phyloP scores from a whole-genome alignment of 1,140 invertebrate genomes.

The Apis florea region DNA sequence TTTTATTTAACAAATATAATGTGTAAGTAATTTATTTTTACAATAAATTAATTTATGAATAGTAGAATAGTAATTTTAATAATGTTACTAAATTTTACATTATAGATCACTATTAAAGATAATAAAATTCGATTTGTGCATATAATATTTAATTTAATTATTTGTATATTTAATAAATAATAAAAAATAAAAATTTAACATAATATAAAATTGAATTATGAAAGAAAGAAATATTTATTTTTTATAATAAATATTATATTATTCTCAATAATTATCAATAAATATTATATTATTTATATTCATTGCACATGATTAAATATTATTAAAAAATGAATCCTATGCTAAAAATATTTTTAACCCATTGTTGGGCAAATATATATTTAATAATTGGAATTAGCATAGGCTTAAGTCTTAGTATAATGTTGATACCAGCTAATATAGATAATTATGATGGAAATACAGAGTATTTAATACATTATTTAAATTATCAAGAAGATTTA shows the following conservation, averaged over 20 bases:
- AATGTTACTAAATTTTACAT: not conserved
- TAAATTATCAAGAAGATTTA: slow-evolving; percentile 59
- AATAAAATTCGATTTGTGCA: not conserved
- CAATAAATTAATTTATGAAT: not conserved
- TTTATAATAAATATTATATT: not conserved
- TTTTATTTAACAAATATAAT: not conserved
- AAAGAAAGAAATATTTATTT: not conserved
- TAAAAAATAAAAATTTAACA: not conserved
- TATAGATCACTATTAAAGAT: slow-evolving; percentile 4
- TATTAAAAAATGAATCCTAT: slow-evolving; percentile 67
- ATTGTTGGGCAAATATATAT: slow-evolving; percentile 76
- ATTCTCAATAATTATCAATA: too few species aligned
- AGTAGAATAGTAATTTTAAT: not conserved
- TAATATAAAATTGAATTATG: not conserved
- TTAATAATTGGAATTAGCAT: slow-evolving; percentile 75
- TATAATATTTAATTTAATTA: not conserved
- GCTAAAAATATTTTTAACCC: slow-evolving; percentile 69
- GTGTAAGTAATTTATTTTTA: not conserved
- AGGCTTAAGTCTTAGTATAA: slow-evolving; percentile 76
- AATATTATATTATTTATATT: not conserved
- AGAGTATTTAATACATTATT: slow-evolving; percentile 57
- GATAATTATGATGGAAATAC: slow-evolving; percentile 61
- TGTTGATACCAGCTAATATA: slow-evolving; percentile 67
- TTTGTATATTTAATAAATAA: too few species aligned
- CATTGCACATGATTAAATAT: not conserved